Conservation (phyloP, 2,113 vertebrate species). For the Thunnus maccoyii region DNA sequence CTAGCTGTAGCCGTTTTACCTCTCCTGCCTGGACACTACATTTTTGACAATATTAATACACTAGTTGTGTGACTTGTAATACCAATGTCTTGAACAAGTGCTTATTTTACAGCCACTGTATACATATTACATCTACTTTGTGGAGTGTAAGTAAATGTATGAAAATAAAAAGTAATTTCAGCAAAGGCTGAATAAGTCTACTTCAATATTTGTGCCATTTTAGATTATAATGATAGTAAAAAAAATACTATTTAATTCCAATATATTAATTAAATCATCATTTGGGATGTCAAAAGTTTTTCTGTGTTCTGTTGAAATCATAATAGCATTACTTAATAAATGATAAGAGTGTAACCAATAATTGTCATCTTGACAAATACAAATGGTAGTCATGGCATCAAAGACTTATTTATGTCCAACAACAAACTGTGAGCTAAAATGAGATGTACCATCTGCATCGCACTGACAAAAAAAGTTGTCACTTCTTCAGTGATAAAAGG, state of each 20-base stretch:
- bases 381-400: conserved; percentile 59
- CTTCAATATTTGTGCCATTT: background rate
- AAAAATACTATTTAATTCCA: conserved; percentile 9
- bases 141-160: too few relatives aligned
- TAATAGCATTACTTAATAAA: conserved; percentile 27
- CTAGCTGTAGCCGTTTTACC: too few relatives aligned
- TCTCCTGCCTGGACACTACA: conserved; percentile 3
- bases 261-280: conserved; percentile 15
- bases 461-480: conserved; percentile 73
- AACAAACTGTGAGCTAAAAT: conserved; percentile 62
- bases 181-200: background rate
- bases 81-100: too few relatives aligned
- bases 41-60: background rate
- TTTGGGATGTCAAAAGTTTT: conserved; percentile 25
- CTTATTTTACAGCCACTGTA: background rate
- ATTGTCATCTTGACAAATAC: conserved; percentile 59
- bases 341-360: conserved; percentile 21
- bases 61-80: too few relatives aligned
- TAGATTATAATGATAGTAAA: background rate
- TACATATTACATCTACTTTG: too few relatives aligned
- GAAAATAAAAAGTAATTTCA: too few relatives aligned
- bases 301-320: conserved; percentile 25
- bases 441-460: conserved; percentile 63
- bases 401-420: conserved; percentile 72
- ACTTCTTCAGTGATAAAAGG: conserved; percentile 74